These are phyloP conservation scores for Ptychoptera albimana DNA, from an alignment of 2,888 invertebrate species.

Conservation along the genomic window DNA sequence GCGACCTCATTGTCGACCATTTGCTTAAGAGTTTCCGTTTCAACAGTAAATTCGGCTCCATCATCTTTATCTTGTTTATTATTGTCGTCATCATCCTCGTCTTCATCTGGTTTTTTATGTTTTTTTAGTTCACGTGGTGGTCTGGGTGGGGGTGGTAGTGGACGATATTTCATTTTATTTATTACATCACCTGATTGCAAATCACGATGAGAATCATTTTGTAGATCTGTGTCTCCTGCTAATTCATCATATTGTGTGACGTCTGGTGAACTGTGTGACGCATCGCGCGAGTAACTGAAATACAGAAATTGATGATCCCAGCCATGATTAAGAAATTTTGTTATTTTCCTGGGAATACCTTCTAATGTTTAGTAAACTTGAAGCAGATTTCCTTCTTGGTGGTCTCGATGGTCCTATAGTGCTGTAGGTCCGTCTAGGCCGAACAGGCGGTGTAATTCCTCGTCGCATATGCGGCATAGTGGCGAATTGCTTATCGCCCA, in stretches of 20 bases:
- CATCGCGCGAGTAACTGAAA: neutral
- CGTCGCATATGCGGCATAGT: constrained; percentile 40
- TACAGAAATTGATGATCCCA: neutral
- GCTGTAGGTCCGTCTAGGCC: constrained; percentile 43
- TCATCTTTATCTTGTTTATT: constrained; percentile 18
- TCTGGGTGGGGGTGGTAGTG: constrained; percentile 71
- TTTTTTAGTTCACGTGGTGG: constrained; percentile 51
- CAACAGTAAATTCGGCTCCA: constrained; percentile 14
- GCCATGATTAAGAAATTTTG: constrained; percentile 34
- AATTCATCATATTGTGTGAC: constrained; percentile 37
- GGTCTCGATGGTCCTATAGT: constrained; percentile 42
- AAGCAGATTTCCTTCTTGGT: constrained; percentile 42
- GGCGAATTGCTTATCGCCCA: constrained; percentile 47
- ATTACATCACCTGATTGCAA: constrained; percentile 60
- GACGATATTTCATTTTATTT: constrained; percentile 70
- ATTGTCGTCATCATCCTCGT: constrained; percentile 13
- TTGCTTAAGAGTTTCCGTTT: constrained; percentile 3
- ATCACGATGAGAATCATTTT: constrained; percentile 33
- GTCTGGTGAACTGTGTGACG: constrained; percentile 11
- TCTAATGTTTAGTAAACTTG: constrained; percentile 37
- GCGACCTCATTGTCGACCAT: constrained; percentile 18
- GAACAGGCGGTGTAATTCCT: constrained; percentile 35
- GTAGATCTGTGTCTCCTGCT: constrained; percentile 16
- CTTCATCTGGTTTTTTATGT: constrained; percentile 26
- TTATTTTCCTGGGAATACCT: constrained; percentile 28